phyloP scores from a whole-genome alignment of 1,140 invertebrate species.

The Uloborus diversus region DNA sequence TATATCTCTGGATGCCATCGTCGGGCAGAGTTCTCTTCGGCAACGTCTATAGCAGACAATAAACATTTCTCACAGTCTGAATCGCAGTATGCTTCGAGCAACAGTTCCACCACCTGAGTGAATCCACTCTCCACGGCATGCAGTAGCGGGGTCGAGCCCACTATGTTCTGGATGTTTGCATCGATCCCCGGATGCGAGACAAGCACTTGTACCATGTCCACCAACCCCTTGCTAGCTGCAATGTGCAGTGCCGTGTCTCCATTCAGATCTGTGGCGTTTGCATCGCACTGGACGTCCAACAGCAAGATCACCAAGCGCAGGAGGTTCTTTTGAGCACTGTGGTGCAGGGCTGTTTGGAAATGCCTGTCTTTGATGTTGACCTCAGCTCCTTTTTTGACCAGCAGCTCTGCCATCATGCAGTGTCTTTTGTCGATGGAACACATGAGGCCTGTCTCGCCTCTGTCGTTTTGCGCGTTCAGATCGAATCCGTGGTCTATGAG shows the following conservation, averaged over 20 bases:
- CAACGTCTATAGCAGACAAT: conserved; percentile 15
- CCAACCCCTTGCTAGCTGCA: conserved; percentile 61
- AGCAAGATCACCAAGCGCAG: conserved; percentile 43
- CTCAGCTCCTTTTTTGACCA: conserved; percentile 61
- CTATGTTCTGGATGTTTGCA: conserved; percentile 59
- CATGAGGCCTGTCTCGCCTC: conserved; percentile 93
- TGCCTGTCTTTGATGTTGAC: conserved; percentile 59
- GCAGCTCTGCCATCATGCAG: conserved; percentile 79
- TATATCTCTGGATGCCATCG: conserved; percentile 45
- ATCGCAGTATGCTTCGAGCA: conserved; percentile 27
- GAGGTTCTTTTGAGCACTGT: conserved; percentile 52
- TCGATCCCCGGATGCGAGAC: conserved; percentile 58
- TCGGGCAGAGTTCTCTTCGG: conserved; percentile 20
- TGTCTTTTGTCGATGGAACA: conserved; percentile 94
- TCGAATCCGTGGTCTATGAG: conserved; percentile 58
- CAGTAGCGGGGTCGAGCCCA: conserved; percentile 59
- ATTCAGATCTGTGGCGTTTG: conserved; percentile 60
- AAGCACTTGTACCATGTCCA: conserved; percentile 60
- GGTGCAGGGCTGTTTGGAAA: conserved; percentile 53
- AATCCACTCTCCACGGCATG: conserved; percentile 60
- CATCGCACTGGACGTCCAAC: conserved; percentile 45
- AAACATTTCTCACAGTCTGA: conserved; percentile 28
- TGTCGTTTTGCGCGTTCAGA: conserved; percentile 74
- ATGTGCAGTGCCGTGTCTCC: conserved; percentile 62
- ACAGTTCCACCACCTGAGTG: conserved; percentile 58